Evolutionary conservation across 1,140 invertebrate genomes (phyloP), one percentile per base, ranked within the genome.

Genomic region (Cydia splendana): DNA sequence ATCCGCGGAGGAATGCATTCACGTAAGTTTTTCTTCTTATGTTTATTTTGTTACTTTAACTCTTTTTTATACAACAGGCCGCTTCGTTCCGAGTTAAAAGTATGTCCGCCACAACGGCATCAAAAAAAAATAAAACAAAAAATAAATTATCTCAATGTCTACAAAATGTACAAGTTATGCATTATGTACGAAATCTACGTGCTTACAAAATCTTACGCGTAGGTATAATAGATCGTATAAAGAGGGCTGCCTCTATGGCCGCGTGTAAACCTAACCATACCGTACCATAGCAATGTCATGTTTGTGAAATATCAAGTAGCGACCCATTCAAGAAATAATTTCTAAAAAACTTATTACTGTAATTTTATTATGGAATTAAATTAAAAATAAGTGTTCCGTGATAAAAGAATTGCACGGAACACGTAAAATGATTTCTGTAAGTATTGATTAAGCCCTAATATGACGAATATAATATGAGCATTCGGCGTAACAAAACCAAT

Each of bases 141-240:
- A 80, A 76, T 76, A 42, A 75, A 73, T 77, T 77, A 77, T 38
- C 45, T 62, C 30, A 10, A 74, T 78, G 71, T 28, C 53, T 75
- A 77, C 77, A 34, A 71, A 75, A 76, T 79, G 73, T 75, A 79
- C 84, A 83, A 81, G 75, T 42, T 80, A 81, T 57, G 75, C 75
- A 77, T 34, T 65, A 74, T 28, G 62, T 85, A 82, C 62, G 81
- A 87, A 87, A 85, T 84, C 82, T 87, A 87, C 76, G 74, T 80
- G 83, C 81, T 84, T 86, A 84, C 77, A 83, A 84, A 82, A 78
- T 65, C 80, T 85, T 84, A 84, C 75, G 65, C 77, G 77, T 78
- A 42, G 38, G 38, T 42, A 79, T 42, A 28, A 15, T 76, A 48
- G 34, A 67, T 76, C 42, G 45, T 67, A 76, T 30, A 34, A 67